Percentiles rank a stretch among this genome's conserved stretches.
These are phyloP conservation scores for Elaeidobius kamerunicus DNA, from an alignment of 2,888 invertebrate species.

Conservation along the genomic window DNA sequence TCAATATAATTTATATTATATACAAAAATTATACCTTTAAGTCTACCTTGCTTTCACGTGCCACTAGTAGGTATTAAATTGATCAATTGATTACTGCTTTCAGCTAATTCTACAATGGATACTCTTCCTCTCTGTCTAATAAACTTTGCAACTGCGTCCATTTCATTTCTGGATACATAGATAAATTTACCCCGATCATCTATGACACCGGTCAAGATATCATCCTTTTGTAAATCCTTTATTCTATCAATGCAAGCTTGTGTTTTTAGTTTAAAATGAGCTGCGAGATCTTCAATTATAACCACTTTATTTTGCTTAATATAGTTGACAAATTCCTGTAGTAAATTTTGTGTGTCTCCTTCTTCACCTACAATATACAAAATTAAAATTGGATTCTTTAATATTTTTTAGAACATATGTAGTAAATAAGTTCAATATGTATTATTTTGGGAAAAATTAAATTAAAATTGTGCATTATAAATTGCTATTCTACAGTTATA, in stretches of 20 bases:
- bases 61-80: constrained; percentile 64
- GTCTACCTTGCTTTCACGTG: no score
- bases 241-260: constrained; percentile 86
- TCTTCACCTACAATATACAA: constrained; percentile 49
- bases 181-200: constrained; percentile 99
- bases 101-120: constrained; percentile 89
- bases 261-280: constrained; percentile 87
- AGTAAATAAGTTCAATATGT: no score
- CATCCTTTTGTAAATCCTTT: constrained; percentile 76
- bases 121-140: constrained; percentile 93
- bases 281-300: constrained; percentile 88
- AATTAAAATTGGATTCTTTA: no score
- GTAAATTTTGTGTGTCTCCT: constrained; percentile 65
- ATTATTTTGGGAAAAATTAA: no score
- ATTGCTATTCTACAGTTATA: no score
- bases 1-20: neutral
- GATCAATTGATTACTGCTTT: constrained; percentile 90
- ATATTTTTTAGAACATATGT: no score
- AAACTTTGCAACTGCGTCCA: constrained; percentile 92
- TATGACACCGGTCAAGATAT: constrained; percentile 90
- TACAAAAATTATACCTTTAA: constrained; percentile 1
- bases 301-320: constrained; percentile 91
- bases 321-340: constrained; percentile 82
- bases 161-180: constrained; percentile 88
- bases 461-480: no score